phyloP scores from a whole-genome alignment of 23 tunicate species.

The Phallusia fumigata region DNA sequence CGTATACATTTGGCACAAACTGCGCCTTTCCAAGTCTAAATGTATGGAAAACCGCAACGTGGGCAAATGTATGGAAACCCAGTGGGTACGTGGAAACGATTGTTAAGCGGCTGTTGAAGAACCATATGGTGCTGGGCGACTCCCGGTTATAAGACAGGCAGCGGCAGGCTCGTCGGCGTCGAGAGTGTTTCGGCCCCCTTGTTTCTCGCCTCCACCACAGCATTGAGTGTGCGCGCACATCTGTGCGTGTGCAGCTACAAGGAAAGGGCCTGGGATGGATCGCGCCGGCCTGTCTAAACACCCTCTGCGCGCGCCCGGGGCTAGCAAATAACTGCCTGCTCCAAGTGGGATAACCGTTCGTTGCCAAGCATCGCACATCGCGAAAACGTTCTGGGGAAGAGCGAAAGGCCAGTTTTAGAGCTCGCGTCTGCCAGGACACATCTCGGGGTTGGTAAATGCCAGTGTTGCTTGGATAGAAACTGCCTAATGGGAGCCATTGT shows the following conservation, averaged over 20 bases:
- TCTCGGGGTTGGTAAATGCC: neutral
- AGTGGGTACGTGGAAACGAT: no score
- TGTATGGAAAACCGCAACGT: neutral
- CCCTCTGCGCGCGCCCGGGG: conserved; percentile 16
- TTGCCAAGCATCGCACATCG: neutral
- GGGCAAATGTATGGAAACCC: neutral
- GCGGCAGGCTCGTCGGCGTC: neutral
- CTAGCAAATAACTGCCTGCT: conserved; percentile 9
- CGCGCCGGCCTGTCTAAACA: conserved; percentile 13
- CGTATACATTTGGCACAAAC: neutral
- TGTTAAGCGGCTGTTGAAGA: neutral
- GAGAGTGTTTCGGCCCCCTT: neutral
- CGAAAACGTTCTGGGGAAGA: neutral
- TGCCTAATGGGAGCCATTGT: neutral
- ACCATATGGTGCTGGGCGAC: conserved; percentile 1
- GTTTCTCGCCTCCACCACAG: neutral
- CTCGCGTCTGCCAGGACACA: neutral
- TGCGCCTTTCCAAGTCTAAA: neutral
- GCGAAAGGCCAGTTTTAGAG: neutral
- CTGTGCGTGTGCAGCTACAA: neutral
- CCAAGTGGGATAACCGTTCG: conserved; percentile 6
- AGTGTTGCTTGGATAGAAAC: neutral
- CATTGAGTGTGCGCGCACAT: neutral
- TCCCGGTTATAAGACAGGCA: neutral
- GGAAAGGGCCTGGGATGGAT: conserved; percentile 11